These are phyloP conservation scores for Drosophila ogumai DNA, from an alignment of 1,140 invertebrate species.

Conservation along the genomic window DNA sequence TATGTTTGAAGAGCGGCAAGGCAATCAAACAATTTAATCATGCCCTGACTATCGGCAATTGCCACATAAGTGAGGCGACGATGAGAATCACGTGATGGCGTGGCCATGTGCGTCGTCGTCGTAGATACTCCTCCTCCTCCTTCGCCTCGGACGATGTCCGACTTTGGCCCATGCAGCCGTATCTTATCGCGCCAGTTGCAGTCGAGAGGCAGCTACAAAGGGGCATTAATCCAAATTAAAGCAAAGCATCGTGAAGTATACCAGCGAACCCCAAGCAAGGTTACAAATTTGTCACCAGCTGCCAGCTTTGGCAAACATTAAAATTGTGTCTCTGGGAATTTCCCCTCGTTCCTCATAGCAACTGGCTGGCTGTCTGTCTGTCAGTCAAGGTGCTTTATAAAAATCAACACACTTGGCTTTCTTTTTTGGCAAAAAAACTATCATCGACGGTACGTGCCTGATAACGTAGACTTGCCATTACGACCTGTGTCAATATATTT, in stretches of 20 bases:
- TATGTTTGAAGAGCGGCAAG: constrained; percentile 59
- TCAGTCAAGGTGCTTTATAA: constrained; percentile 21
- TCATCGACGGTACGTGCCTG: constrained; percentile 13
- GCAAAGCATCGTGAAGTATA: constrained; percentile 42
- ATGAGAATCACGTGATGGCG: constrained; percentile 68
- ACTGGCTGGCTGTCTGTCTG: constrained; percentile 1
- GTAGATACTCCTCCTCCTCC: constrained; percentile 6
- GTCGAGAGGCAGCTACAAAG: constrained; percentile 6
- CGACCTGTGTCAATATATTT: constrained; percentile 34
- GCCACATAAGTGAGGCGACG: constrained; percentile 61
- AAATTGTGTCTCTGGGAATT: constrained; percentile 8
- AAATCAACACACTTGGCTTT: constrained; percentile 7
- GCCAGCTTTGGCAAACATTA: not conserved
- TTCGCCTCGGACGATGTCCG: constrained; percentile 19
- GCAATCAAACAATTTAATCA: constrained; percentile 76
- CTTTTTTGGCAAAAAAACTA: constrained; percentile 16
- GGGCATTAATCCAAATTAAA: constrained; percentile 58
- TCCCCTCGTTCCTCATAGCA: constrained; percentile 37
- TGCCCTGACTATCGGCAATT: constrained; percentile 61
- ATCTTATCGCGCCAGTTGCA: constrained; percentile 44
- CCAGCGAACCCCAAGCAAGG: constrained; percentile 31
- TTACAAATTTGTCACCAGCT: constrained; percentile 12
- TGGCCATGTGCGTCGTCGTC: constrained; percentile 34
- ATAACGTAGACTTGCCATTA: constrained; percentile 12
- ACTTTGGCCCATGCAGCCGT: constrained; percentile 41